phyloP scores from a whole-genome alignment of 2,888 invertebrate genomes.

The Lamellibrachia columna region DNA sequence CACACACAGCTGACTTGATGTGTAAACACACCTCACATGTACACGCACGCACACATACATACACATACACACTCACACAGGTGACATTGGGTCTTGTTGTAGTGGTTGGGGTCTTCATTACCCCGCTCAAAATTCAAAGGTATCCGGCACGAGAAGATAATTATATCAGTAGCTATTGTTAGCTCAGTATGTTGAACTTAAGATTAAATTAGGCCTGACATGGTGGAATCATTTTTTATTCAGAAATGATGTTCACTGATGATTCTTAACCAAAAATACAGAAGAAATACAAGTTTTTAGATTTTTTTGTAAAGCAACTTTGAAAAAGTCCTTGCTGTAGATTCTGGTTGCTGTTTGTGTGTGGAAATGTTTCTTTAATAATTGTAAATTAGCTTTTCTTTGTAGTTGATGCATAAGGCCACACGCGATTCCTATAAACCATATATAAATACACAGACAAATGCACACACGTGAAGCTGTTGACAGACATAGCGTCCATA shows the following conservation, averaged over 20 bases:
- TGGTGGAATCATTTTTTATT: too few relatives aligned
- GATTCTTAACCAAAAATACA: too few relatives aligned
- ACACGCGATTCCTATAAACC: background rate
- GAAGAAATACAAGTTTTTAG: too few relatives aligned
- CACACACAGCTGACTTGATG: background rate
- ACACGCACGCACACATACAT: background rate
- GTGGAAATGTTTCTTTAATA: background rate
- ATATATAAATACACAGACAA: background rate
- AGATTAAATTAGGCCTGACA: too few relatives aligned
- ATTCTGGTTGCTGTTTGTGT: background rate
- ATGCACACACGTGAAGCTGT: background rate
- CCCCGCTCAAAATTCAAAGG: too few relatives aligned
- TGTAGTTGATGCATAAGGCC: background rate
- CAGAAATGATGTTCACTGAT: too few relatives aligned
- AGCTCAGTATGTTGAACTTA: too few relatives aligned
- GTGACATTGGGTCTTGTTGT: too few relatives aligned
- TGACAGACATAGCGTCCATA: background rate
- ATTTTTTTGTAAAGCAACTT: background rate
- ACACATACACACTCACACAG: background rate
- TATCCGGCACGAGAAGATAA: too few relatives aligned
- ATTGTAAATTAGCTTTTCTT: background rate
- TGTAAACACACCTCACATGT: background rate
- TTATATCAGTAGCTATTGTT: too few relatives aligned
- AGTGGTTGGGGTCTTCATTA: too few relatives aligned
- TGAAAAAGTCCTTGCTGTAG: background rate